These are phyloP conservation scores for Pionites leucogaster DNA, from an alignment of 2,113 vertebrate species.

Conservation along the genomic window DNA sequence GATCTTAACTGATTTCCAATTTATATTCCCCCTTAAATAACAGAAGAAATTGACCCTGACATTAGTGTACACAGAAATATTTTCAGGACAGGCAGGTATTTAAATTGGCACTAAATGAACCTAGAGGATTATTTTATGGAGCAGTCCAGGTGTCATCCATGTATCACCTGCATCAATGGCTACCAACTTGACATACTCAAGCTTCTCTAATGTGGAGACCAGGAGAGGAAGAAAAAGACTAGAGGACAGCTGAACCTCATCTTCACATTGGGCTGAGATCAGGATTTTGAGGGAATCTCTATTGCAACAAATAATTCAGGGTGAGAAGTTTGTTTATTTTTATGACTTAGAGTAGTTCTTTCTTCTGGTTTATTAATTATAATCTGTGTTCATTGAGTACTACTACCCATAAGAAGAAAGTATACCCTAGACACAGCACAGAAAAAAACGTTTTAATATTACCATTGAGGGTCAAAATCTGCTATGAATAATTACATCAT, in stretches of 20 bases:
- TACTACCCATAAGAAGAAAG: not conserved
- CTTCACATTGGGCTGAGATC: accelerated
- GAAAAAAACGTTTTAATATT: not conserved
- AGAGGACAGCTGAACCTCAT: not conserved
- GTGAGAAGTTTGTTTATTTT: not conserved
- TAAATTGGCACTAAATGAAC: not conserved
- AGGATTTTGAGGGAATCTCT: not conserved
- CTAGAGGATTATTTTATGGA: not conserved
- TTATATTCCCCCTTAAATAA: not conserved
- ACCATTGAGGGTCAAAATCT: not conserved
- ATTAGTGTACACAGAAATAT: not conserved
- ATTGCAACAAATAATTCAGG: not conserved
- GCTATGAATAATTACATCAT: not conserved
- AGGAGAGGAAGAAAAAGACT: not conserved
- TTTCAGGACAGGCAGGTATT: not conserved
- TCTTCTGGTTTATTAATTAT: not conserved
- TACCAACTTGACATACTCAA: not conserved
- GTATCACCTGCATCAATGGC: not conserved
- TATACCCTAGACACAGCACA: not conserved
- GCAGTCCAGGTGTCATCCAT: not conserved
- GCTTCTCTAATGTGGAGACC: not conserved
- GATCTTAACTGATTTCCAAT: not conserved
- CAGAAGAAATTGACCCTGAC: not conserved
- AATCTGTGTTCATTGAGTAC: not conserved
- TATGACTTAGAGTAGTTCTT: not conserved